Conservation (phyloP, 1,140 invertebrate species). For the Aphaenogaster floridana region DNA sequence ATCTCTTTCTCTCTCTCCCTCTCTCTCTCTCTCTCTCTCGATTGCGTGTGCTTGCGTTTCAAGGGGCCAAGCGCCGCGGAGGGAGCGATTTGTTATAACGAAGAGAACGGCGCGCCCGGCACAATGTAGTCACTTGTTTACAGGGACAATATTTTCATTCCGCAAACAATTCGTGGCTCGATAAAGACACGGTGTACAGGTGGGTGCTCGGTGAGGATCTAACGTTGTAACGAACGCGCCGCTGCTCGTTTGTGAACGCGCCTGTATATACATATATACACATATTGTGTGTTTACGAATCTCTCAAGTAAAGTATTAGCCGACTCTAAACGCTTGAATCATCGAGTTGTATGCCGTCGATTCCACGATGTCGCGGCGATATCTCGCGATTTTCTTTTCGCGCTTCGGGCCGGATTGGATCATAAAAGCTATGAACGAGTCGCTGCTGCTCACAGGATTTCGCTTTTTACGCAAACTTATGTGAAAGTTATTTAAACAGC, state of each 20-base stretch:
- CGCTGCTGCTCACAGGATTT: background rate
- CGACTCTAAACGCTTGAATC: constrained; percentile 76
- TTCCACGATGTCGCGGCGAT: constrained; percentile 63
- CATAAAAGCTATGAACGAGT: background rate
- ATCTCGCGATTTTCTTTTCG: constrained; percentile 39
- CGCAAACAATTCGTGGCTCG: constrained; percentile 86
- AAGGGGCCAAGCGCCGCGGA: constrained; percentile 23
- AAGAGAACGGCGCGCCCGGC: constrained; percentile 73
- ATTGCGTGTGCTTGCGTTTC: constrained; percentile 69
- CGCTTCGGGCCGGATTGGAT: constrained; percentile 21
- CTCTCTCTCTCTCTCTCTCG: constrained; percentile 58
- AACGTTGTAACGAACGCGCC: constrained; percentile 82
- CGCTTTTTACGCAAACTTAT: constrained; percentile 41
- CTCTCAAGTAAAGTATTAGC: constrained; percentile 78
- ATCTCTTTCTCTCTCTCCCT: constrained; percentile 28
- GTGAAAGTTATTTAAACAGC: constrained; percentile 51
- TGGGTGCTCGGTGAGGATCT: constrained; percentile 80
- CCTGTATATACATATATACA: constrained; percentile 31
- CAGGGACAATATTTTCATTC: constrained; percentile 87
- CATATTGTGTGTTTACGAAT: constrained; percentile 79
- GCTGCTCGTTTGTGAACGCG: constrained; percentile 69
- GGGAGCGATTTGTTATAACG: constrained; percentile 80
- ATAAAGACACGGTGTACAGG: constrained; percentile 83
- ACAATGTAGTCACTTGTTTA: constrained; percentile 84
- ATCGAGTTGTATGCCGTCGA: constrained; percentile 75